Conservation (phyloP, 2,888 invertebrate genomes). For the Hololepta plana region DNA sequence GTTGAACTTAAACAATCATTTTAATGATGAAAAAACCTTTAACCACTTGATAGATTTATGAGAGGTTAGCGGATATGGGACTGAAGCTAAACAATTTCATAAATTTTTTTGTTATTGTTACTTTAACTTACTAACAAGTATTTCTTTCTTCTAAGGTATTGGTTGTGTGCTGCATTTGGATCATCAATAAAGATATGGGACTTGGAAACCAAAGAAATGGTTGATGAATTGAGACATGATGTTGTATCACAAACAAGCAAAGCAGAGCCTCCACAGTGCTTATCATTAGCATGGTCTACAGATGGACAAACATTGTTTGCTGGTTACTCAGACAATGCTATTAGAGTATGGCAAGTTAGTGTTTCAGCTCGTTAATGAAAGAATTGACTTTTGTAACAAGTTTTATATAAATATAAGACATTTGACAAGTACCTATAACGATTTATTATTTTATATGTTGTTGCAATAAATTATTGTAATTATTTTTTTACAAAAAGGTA, state of each 20-base stretch:
- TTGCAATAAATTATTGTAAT: no score
- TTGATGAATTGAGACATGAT: conserved; percentile 95
- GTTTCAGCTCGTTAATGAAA: conserved; percentile 52
- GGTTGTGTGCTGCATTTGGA: conserved; percentile 98
- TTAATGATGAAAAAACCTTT: conserved; percentile 14
- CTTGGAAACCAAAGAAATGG: conserved; percentile 97
- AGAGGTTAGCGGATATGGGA: conserved; percentile 29
- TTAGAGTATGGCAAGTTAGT: conserved; percentile 97
- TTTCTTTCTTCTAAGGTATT: conserved; percentile 39
- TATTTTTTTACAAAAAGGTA: no score
- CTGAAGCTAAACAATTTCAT: conserved; percentile 15
- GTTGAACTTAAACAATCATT: no score
- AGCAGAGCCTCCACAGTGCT: conserved; percentile 87
- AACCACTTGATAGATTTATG: conserved; percentile 23
- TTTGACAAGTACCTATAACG: no score
- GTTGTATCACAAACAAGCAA: conserved; percentile 65
- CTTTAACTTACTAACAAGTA: background rate
- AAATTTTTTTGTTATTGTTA: conserved; percentile 5
- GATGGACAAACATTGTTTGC: conserved; percentile 98
- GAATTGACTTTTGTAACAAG: conserved; percentile 6
- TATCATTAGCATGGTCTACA: conserved; percentile 96
- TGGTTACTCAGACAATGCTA: conserved; percentile 95
- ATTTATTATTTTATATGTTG: no score
- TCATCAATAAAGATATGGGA: conserved; percentile 99
- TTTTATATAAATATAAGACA: no score